Evolutionary conservation across 2,888 invertebrate genomes (phyloP), one percentile per base, ranked within the genome.

Genomic region (Athalia circularis): DNA sequence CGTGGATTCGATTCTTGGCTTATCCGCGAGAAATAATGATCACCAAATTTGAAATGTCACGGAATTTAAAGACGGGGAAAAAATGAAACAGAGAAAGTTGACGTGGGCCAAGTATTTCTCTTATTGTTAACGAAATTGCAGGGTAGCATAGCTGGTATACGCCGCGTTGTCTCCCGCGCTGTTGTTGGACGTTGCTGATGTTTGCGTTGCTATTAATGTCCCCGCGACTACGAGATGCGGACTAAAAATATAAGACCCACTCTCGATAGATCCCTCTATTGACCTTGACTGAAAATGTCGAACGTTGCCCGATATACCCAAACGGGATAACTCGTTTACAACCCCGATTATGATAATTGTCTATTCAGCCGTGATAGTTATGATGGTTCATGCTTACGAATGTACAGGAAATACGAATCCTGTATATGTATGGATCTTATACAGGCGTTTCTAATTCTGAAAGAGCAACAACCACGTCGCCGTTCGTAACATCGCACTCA

Each of bases 211-310:
- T 72, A 59, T 72, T 59, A 72, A 59, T 47, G 72, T 59, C 72
- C 13, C 57, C 57, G 13, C 47, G 52, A 29, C 29, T 29, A 59
- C 72, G 47, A 47, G 59, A 72, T 59, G n/a, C 57, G 29, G 57
- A 57, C 72, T 72, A 72, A 72, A 72, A 72, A 72, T 72, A 72
- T 47, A 59, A 57, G 45, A 59, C 43, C 45, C 59, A n/a, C 72
- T 72, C 59, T 72, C 72, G 57, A 72, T 57, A 72, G 72, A 72
- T 59, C 59, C 57, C 59, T 59, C 43, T 72, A 72, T 72, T 72
- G 72, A 72, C 72, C 72, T 57, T 72, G 72, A 15, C 59, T 72
- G 9, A 29, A 72, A 59, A 59, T 43, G 59, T 72, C 47, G 59
- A 72, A 72, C 13, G 43, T 57, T 72, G 8, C 47, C 72, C 72